Percentiles rank a stretch among this genome's conserved stretches.
phyloP scores from a whole-genome alignment of 2,113 vertebrate species.

The Sardina pilchardus region DNA sequence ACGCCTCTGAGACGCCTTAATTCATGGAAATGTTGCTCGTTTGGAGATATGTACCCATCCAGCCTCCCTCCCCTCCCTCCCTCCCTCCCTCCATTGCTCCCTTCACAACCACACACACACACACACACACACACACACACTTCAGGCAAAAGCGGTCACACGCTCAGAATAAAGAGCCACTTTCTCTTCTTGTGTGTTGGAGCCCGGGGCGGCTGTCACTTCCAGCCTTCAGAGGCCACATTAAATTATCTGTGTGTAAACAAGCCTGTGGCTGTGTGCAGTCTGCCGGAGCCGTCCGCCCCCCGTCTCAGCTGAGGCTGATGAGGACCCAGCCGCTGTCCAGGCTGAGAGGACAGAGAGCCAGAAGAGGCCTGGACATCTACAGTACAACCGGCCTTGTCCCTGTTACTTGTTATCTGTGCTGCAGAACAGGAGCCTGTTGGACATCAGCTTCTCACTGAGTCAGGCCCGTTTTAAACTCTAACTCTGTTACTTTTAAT shows the following conservation, averaged over 20 bases:
- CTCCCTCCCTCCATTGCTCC: background rate
- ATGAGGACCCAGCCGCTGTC: background rate
- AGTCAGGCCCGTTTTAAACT: too few species aligned
- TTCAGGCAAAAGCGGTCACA: background rate
- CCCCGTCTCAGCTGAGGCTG: background rate
- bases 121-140: background rate
- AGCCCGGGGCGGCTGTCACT: background rate
- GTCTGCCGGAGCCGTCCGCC: background rate
- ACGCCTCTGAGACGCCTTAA: slow-evolving; percentile 1
- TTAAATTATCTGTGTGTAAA: slow-evolving; percentile 16
- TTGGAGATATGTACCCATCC: background rate
- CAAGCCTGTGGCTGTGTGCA: background rate
- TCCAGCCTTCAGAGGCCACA: background rate
- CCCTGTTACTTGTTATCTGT: too few species aligned
- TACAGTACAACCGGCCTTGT: background rate
- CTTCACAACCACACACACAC: background rate
- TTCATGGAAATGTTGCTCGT: slow-evolving; percentile 17
- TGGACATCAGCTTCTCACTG: too few species aligned
- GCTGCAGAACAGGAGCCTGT: too few species aligned
- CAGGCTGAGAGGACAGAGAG: background rate
- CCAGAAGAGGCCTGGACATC: background rate
- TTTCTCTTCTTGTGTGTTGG: background rate
- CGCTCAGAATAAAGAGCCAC: slow-evolving; percentile 12
- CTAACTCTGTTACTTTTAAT: too few species aligned
- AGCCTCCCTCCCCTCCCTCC: background rate